Base-by-base conservation (phyloP, 2,113 vertebrate genomes). In the Planiliza haematocheilus region DNA sequence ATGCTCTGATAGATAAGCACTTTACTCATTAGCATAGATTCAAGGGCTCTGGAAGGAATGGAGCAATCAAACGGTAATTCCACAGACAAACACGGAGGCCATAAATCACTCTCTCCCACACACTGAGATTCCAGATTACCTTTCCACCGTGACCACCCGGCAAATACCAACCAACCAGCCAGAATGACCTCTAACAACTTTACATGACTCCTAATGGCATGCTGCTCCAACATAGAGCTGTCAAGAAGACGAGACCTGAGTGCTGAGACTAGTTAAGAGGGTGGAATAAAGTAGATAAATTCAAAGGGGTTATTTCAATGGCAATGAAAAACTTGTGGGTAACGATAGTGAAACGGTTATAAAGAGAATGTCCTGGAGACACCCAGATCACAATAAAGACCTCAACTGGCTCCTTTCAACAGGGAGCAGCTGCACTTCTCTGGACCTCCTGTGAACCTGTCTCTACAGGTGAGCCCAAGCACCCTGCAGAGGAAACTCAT, bases 41-140 rank as follows among this genome's bases (percentile, higher is more conserved):
- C 86, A 75, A 83, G 82, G 74, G 75, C 75, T 82, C 73, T 70
- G 87, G n/a, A 74, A 87, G 82, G 78, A 85, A 88, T 81, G 85
- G 85, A 86, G 85, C 86, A 89, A 91, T 91, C 88, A 89, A 84
- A 86, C 7, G 14, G 73, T 86, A 84, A 91, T 88, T 82, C 86
- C 82, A 75, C 75, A 86, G 76, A 89, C 83, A 86, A 87, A 88
- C 86, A 89, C 41, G 1, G 55, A 59, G 61, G 60, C 75, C 79
- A 89, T 88, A 81, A 90, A 88, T 92, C 86, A 88, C 80, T 69
- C 20, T 63, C 71, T 67, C 74, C 88, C 73, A 64, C 41, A 50
- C 42, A 57, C 53, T 49, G 46, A 74, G 86, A 88, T 62, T 57
- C 20, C 72, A 75, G 88, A 90, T 91, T 80, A 83, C 45, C 81